Conservation (phyloP, 2,888 invertebrate species). For the Esperia sulphurella region DNA sequence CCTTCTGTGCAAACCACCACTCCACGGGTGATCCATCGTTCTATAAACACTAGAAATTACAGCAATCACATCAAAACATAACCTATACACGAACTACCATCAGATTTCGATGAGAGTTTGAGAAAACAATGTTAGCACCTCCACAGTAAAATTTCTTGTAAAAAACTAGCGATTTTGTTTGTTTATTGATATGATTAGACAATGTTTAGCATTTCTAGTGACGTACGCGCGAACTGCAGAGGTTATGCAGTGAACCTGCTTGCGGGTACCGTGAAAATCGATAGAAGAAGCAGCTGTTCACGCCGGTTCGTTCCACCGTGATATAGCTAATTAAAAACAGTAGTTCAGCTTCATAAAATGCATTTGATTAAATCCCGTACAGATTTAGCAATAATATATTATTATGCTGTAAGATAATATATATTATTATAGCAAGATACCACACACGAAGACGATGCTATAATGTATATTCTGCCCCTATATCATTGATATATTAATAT, state of each 20-base stretch:
- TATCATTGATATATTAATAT: no score
- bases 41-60: slow-evolving; percentile 1
- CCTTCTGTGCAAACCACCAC: slow-evolving; percentile 52
- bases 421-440: no score
- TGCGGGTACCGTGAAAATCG: slow-evolving; percentile 54
- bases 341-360: no score
- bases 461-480: no score
- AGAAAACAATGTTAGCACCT: neutral
- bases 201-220: neutral
- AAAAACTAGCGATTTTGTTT: neutral
- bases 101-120: neutral
- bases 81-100: slow-evolving; percentile 23
- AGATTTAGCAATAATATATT: no score
- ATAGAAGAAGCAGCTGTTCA: slow-evolving; percentile 62
- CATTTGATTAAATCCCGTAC: no score
- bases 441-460: no score
- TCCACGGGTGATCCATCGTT: slow-evolving; percentile 45
- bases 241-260: slow-evolving; percentile 55
- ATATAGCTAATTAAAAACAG: neutral
- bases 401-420: no score
- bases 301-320: slow-evolving; percentile 1
- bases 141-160: neutral
- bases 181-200: neutral
- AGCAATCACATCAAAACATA: slow-evolving; percentile 36
- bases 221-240: slow-evolving; percentile 27